phyloP scores from a whole-genome alignment of 2,888 invertebrate species.

The Lacanobia oleracea region DNA sequence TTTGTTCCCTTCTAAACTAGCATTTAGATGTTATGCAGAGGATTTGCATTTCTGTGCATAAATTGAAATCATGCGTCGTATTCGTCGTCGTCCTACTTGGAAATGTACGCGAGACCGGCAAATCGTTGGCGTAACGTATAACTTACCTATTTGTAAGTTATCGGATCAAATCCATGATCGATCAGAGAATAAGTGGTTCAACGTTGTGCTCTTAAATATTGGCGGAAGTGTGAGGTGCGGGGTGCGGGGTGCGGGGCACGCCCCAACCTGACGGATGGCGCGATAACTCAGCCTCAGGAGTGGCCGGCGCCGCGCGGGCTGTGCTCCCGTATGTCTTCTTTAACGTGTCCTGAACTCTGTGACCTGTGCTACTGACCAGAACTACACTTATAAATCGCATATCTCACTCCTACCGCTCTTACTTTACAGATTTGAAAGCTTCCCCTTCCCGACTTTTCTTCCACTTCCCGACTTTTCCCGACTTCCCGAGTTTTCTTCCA shows the following conservation, averaged over 20 bases:
- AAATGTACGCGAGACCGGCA: not conserved
- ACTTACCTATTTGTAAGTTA: not conserved
- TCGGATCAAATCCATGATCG: conserved; percentile 35
- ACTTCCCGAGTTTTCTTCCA: too few species aligned
- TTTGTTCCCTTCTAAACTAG: conserved; percentile 15
- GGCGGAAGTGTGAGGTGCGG: not conserved
- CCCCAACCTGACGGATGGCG: conserved; percentile 64
- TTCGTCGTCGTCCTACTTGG: not conserved
- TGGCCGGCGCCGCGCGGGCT: not conserved
- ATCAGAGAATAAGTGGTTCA: conserved; percentile 51
- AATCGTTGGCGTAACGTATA: not conserved
- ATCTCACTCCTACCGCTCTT: too few species aligned
- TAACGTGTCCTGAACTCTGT: not conserved
- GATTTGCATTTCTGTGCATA: not conserved
- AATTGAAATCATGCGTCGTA: not conserved
- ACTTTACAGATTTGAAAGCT: not conserved
- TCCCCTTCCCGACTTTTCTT: not conserved
- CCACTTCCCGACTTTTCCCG: too few species aligned
- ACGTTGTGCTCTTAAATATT: conserved; percentile 50
- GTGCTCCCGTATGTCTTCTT: not conserved
- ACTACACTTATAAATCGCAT: not conserved
- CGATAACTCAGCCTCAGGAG: conserved; percentile 62
- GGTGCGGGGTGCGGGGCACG: conserved; percentile 19
- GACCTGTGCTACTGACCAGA: conserved; percentile 1
- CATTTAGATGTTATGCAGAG: conserved; percentile 7